Evolutionary conservation across 1,140 invertebrate species (phyloP).

Genomic region (Drosophila lacteicornis): DNA sequence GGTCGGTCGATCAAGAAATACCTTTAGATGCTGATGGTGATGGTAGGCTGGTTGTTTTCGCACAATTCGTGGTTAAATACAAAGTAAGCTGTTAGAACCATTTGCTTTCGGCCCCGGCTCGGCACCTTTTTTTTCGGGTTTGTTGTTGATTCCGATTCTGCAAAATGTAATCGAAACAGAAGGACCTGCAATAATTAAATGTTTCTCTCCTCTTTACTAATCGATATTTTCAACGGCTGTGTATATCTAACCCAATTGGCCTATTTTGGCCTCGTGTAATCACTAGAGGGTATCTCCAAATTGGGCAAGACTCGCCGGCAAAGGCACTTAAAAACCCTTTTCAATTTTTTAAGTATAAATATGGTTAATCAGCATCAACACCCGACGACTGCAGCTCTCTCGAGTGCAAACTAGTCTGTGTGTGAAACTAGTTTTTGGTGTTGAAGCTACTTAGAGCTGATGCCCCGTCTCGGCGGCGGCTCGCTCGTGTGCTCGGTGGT

Average conservation of each 20-base stretch:
- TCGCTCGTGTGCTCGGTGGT: constrained; percentile 18
- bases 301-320: constrained; percentile 26
- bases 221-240: constrained; percentile 5
- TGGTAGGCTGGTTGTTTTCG: constrained; percentile 55
- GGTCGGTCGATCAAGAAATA: constrained; percentile 53
- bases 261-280: constrained; percentile 16
- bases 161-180: constrained; percentile 5
- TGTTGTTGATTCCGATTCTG: constrained; percentile 5
- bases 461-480: constrained; percentile 10
- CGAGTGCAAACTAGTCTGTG: constrained; percentile 51
- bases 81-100: constrained; percentile 49
- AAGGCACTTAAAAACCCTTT: constrained; percentile 47
- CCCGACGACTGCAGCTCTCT: constrained; percentile 29
- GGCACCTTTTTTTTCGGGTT: constrained; percentile 11
- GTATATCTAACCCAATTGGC: constrained; percentile 15
- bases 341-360: constrained; percentile 54
- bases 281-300: constrained; percentile 42
- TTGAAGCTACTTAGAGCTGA: constrained; percentile 43
- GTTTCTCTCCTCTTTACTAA: constrained; percentile 6
- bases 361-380: constrained; percentile 52
- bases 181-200: constrained; percentile 10
- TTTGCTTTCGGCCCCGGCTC: constrained; percentile 27
- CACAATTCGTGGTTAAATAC: constrained; percentile 52
- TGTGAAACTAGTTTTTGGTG: constrained; percentile 49
- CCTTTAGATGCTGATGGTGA: constrained; percentile 52